These are phyloP conservation scores for Orchesella flavescens DNA, from an alignment of 2,888 invertebrate species.

Conservation along the genomic window DNA sequence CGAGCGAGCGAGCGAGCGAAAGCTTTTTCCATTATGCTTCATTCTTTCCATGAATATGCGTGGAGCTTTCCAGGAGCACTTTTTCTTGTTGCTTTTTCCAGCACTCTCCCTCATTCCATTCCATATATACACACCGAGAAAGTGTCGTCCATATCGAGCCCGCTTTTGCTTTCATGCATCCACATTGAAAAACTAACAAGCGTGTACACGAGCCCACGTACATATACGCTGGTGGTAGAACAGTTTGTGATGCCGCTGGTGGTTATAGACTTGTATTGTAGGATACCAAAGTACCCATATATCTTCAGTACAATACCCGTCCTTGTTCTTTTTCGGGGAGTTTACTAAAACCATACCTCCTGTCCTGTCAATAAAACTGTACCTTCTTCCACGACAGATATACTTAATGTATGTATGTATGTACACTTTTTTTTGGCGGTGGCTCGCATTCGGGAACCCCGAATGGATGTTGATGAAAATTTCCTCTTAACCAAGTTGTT, in stretches of 20 bases:
- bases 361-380: conserved; percentile 10
- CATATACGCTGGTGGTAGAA: background rate
- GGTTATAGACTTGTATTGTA: too few relatives aligned
- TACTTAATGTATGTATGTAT: background rate
- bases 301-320: too few relatives aligned
- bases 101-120: background rate
- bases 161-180: too few relatives aligned
- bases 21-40: conserved; percentile 18
- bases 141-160: background rate
- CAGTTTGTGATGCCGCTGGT: too few relatives aligned
- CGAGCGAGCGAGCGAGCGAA: conserved; percentile 15
- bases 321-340: too few relatives aligned
- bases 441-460: background rate
- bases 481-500: too few relatives aligned
- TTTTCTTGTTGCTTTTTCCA: conserved; percentile 48
- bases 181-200: background rate
- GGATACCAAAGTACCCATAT: too few relatives aligned
- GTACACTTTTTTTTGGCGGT: conserved; percentile 16
- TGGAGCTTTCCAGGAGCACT: conserved; percentile 31
- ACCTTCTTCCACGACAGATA: background rate
- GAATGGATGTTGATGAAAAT: background rate
- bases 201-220: background rate
- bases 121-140: conserved; percentile 1
- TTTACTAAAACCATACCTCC: too few relatives aligned
- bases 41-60: conserved; percentile 34